These are phyloP conservation scores for Melinopterus prodromus DNA, from an alignment of 2,888 invertebrate genomes.

Conservation along the genomic window DNA sequence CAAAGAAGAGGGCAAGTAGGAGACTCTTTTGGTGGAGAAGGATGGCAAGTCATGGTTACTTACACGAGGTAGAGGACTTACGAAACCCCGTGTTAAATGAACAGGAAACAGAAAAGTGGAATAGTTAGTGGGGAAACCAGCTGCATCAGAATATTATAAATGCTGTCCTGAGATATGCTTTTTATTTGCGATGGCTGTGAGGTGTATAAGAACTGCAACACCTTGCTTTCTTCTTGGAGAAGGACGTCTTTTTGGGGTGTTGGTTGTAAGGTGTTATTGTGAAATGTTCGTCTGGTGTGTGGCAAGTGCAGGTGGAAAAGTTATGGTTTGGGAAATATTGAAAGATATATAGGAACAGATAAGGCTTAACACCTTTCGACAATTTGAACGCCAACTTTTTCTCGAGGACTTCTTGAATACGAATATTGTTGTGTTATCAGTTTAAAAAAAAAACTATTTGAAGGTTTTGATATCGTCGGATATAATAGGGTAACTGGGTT, in stretches of 20 bases:
- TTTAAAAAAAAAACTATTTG: too few species aligned
- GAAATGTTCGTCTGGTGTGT: background rate
- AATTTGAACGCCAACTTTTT: too few species aligned
- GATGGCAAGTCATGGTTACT: background rate
- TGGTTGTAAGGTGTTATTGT: background rate
- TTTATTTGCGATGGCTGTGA: background rate
- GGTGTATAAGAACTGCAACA: background rate
- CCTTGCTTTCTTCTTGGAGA: background rate
- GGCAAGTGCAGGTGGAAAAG: background rate
- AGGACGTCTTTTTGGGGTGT: background rate
- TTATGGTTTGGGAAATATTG: background rate
- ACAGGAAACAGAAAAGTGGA: constrained; percentile 4
- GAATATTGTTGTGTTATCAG: too few species aligned
- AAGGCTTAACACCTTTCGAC: too few species aligned
- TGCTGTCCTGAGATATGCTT: background rate
- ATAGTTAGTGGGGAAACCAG: background rate
- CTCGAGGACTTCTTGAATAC: too few species aligned
- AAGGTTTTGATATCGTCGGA: too few species aligned
- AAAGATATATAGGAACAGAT: background rate
- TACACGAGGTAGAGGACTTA: background rate
- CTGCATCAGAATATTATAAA: background rate
- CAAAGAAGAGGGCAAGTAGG: background rate
- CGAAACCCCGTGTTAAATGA: background rate
- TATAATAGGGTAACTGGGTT: too few species aligned
- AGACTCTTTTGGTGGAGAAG: background rate